These are phyloP conservation scores for Sinosuthora webbiana DNA, from an alignment of 2,113 vertebrate species.

Conservation along the genomic window DNA sequence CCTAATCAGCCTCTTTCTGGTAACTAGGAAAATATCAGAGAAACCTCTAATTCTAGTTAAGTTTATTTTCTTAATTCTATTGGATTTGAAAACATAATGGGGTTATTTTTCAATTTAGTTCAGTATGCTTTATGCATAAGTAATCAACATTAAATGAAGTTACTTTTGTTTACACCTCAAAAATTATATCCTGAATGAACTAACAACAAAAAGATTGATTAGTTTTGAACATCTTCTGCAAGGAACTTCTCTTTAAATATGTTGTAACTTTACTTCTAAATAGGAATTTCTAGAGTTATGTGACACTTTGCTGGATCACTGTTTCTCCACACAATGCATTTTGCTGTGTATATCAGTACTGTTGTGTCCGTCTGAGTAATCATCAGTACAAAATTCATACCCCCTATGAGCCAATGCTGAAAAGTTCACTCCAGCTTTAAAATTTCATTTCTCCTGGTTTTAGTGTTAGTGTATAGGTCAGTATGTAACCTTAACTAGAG, in stretches of 20 bases:
- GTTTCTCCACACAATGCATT: neutral
- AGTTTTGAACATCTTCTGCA: neutral
- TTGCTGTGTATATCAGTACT: neutral
- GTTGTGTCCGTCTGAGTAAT: neutral
- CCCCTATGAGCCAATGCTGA: neutral
- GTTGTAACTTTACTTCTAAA: neutral
- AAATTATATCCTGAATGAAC: neutral
- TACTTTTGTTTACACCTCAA: neutral
- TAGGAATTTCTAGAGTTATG: neutral
- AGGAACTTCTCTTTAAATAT: neutral
- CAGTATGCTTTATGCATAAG: neutral
- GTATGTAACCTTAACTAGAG: neutral
- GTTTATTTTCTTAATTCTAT: neutral
- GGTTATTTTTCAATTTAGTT: neutral
- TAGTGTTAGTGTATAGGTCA: neutral
- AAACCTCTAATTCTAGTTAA: neutral
- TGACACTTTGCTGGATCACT: neutral
- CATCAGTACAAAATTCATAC: neutral
- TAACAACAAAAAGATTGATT: neutral
- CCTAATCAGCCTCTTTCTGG: neutral
- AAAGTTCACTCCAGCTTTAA: neutral
- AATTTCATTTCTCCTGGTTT: neutral
- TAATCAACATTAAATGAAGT: neutral
- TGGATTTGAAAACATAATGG: neutral
- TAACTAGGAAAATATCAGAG: neutral